phyloP scores from a whole-genome alignment of 2,797 vertebrate species.

The Balearica regulorum region DNA sequence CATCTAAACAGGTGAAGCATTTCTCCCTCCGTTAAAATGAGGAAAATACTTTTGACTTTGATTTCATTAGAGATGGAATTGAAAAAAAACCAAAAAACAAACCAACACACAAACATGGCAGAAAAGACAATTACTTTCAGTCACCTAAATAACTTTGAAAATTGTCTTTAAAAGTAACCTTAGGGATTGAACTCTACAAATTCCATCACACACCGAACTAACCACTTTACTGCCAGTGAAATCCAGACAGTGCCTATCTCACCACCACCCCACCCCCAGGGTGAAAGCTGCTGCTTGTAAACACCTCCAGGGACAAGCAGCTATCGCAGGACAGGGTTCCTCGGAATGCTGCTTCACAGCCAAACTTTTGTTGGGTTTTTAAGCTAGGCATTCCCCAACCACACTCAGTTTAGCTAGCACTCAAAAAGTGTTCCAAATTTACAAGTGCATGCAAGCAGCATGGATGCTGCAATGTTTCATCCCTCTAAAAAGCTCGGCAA shows the following conservation, averaged over 20 bases:
- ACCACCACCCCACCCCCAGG: too few relatives aligned
- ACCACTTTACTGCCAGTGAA: background rate
- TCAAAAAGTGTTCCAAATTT: background rate
- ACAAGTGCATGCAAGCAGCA: background rate
- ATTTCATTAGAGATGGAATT: background rate
- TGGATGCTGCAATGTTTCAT: background rate
- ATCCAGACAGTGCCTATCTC: background rate
- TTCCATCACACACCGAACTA: accelerated
- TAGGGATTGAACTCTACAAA: background rate
- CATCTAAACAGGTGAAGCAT: background rate
- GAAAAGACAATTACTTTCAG: background rate
- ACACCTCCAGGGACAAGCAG: background rate
- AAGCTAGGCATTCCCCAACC: background rate
- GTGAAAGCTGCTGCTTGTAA: background rate
- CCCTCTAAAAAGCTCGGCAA: background rate
- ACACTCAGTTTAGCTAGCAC: background rate
- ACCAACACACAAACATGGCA: background rate
- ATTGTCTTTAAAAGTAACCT: background rate
- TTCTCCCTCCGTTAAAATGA: background rate
- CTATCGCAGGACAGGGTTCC: background rate
- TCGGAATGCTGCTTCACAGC: background rate
- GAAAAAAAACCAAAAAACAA: background rate
- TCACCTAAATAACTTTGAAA: background rate
- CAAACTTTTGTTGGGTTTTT: background rate
- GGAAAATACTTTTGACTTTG: background rate